Conservation (phyloP, 1,140 invertebrate genomes). For the Gryon sp. region DNA sequence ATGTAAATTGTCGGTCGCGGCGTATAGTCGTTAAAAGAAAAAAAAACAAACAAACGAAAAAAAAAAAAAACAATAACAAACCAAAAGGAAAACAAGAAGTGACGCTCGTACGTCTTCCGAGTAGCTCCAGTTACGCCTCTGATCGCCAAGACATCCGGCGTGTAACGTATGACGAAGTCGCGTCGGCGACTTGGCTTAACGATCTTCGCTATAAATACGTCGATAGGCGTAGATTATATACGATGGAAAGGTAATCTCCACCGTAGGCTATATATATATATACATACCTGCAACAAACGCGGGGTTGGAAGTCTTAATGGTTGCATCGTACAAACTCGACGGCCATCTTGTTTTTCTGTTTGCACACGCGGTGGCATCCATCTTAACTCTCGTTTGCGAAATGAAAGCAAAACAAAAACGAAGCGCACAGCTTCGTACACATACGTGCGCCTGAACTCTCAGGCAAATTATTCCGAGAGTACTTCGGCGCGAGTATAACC, state of each 20-base stretch:
- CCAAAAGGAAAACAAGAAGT: slow-evolving; percentile 10
- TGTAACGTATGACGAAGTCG: slow-evolving; percentile 51
- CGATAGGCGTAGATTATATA: slow-evolving; percentile 60
- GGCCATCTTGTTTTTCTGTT: slow-evolving; percentile 52
- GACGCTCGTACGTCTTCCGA: slow-evolving; percentile 28
- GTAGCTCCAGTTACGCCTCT: slow-evolving; percentile 47
- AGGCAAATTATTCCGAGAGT: slow-evolving; percentile 26
- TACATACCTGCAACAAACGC: slow-evolving; percentile 30
- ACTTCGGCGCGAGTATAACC: background rate
- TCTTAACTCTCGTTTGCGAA: slow-evolving; percentile 16
- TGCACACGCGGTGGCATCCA: slow-evolving; percentile 8
- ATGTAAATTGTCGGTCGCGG: slow-evolving; percentile 41
- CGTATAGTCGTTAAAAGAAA: background rate
- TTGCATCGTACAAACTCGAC: slow-evolving; percentile 39
- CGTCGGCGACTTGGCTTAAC: slow-evolving; percentile 50
- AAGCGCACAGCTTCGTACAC: too few relatives aligned
- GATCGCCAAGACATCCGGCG: slow-evolving; percentile 31
- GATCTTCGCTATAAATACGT: slow-evolving; percentile 56
- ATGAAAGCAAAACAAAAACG: background rate
- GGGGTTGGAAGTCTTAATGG: slow-evolving; percentile 52
- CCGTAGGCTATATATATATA: slow-evolving; percentile 19
- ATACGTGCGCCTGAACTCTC: too few relatives aligned
- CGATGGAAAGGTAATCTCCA: slow-evolving; percentile 53
- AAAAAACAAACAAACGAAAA: background rate
- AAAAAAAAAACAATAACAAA: too few relatives aligned